Percentiles rank a stretch among this genome's conserved stretches.
Evolutionary conservation across 2,888 invertebrate genomes (phyloP).

Genomic region (Rugalucina vietnamica): DNA sequence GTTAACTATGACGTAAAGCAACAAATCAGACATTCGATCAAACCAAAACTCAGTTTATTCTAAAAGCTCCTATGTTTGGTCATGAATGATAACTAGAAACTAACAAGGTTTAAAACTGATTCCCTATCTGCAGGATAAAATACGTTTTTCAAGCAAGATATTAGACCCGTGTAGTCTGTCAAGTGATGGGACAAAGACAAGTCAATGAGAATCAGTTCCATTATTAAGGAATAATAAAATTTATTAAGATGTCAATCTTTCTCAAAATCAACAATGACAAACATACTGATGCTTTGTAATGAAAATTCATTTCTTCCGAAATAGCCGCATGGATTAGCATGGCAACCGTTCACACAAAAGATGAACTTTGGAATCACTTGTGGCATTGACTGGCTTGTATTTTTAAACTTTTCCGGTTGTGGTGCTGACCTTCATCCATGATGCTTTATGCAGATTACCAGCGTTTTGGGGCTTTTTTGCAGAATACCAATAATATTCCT

Average conservation of each 20-base stretch:
- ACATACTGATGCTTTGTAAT: not conserved
- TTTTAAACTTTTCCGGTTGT: too few relatives aligned
- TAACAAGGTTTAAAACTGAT: not conserved
- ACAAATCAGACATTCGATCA: too few relatives aligned
- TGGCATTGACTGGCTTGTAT: not conserved
- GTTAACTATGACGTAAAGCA: too few relatives aligned
- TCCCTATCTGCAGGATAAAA: not conserved
- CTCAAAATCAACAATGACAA: not conserved
- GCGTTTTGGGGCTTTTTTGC: too few relatives aligned
- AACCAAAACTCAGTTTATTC: too few relatives aligned
- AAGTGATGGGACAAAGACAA: not conserved
- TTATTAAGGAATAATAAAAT: too few relatives aligned
- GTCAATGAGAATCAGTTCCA: not conserved
- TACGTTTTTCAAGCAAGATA: not conserved
- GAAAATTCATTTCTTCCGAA: slow-evolving; percentile 1
- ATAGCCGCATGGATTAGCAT: not conserved
- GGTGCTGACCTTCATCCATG: too few relatives aligned
- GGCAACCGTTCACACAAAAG: not conserved
- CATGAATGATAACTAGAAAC: not conserved
- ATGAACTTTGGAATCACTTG: not conserved
- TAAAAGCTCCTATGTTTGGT: too few relatives aligned
- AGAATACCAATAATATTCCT: too few relatives aligned
- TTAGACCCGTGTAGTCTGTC: not conserved
- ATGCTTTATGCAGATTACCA: too few relatives aligned
- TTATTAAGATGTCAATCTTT: not conserved